Base-by-base conservation (phyloP, 2,888 invertebrate genomes). In the Leucophenga maculata region DNA sequence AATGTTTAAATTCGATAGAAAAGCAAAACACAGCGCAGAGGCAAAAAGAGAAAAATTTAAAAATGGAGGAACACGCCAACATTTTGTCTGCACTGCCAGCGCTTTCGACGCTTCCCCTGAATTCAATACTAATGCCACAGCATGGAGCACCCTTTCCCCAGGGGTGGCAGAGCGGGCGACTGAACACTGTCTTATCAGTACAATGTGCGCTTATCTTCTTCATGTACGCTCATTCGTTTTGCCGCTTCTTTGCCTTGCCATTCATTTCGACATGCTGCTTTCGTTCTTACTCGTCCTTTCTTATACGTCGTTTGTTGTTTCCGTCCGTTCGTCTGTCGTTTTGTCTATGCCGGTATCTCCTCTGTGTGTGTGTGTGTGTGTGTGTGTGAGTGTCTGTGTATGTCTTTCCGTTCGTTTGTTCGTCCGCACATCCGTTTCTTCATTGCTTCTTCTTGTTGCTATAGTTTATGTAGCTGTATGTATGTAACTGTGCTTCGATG, bases 1-100 rank as follows among this genome's bases (percentile, higher is more conserved):
- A 83, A 83, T 84, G 82, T 83, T 84, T 82, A 84, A 83, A 83
- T 82, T 80, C 79, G 75, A 76, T n/a, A n/a, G 78, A 82, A 68
- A 64, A 20, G 48, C 13, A 26, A 6, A 62, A 39, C n/a, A 46
- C 46, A 14, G 6, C 16, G 6, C 50, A 50, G 16, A 50, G 16
- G 16, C n/a, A 50, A 50, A 50, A 50, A 50, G n/a, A 50, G 26
- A 26, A 26, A 4, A 26, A 4, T 26, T 3, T 26, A 16, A 50
- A 50, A 64, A 31, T 31, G 22, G 18, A 54, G 18, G 22, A 18
- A 54, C 54, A 54, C 54, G 54, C 54, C 18, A 14, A 54, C 54
- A 26, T 50, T n/a, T n/a, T n/a, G n/a, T 59, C 32, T 20, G 18
- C 52, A 48, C 16, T 9, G 20, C 52, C 52, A 16, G 13, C 16